Base-by-base conservation (phyloP, 2,888 invertebrate genomes). In the Parthenolecanium corni region DNA sequence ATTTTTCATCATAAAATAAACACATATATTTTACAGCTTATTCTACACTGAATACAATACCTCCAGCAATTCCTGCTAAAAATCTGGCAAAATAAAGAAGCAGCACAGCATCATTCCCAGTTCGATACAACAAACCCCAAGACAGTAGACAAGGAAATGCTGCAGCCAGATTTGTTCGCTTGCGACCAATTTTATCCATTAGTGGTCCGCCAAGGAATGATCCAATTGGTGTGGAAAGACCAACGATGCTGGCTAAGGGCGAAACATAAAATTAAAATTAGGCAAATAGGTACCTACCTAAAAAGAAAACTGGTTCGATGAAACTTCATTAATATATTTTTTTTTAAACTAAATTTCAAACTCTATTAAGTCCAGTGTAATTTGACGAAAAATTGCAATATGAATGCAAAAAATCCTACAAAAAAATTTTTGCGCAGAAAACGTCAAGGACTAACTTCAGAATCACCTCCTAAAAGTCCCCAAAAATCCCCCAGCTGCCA, bases 161-260 rank as follows among this genome's bases (percentile, higher is more conserved):
- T 2, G 77, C 72, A 0, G 75, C 31, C 9, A 78, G 68, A 64
- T 76, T 75, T 18, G 78, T 69, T 52, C 69, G 71, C 70, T 76
- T 79, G 14, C 81, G 72, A 1, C 81, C 81, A 68, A 74, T 77
- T 67, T 69, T 72, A 69, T 81, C 81, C 79, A 80, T 79, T 52
- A 81, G 67, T 1, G 78, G 77, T 9, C 80, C 81, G 20, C 75
- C 74, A 4, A 76, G 67, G 1, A 79, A 66, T 0, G 80, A 76
- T 20, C 80, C 80, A 31, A 79, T 66, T 1, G 80, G 80, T 25
- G 78, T 71, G 0, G 78, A 73, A 68, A 81, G 74, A 20, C 79
- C 76, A 4, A 79, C 77, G 46, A 80, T 71, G 70, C 80, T 80
- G 14, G 80, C 81, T 79, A n/a, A 36, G 20, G 23, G 36, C 18